Evolutionary conservation across 2,113 vertebrate genomes (phyloP).

Genomic region (Gymnarchus niloticus): DNA sequence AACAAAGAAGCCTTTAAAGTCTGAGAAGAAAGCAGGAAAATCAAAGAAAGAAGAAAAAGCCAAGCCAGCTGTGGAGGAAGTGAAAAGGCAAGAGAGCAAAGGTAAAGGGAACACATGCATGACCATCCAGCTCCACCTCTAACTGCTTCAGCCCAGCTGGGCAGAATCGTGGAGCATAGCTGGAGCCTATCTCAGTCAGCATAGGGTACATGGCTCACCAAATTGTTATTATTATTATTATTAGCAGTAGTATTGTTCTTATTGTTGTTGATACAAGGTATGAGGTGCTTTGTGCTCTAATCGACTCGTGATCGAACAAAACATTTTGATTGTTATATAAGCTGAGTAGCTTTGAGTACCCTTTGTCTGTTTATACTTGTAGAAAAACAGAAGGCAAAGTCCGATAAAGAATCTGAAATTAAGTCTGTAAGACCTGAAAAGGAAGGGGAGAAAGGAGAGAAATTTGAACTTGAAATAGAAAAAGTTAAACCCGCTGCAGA

Average conservation of each 20-base stretch:
- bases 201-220: too few relatives aligned
- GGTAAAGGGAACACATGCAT: not conserved
- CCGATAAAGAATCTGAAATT: constrained; percentile 3
- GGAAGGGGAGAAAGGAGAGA: not conserved
- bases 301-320: not conserved
- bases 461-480: not conserved
- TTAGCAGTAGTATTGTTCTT: too few relatives aligned
- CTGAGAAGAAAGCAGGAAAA: not conserved
- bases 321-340: constrained; percentile 3
- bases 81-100: not conserved
- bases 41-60: not conserved
- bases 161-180: too few relatives aligned
- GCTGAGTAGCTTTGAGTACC: not conserved
- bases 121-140: not conserved
- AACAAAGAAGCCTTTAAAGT: not conserved
- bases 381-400: constrained; percentile 4
- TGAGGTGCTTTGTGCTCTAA: not conserved
- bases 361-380: constrained; percentile 10
- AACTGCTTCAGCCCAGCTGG: not conserved
- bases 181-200: too few relatives aligned
- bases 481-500: not conserved
- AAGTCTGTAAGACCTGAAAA: not conserved
- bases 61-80: not conserved
- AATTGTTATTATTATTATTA: too few relatives aligned
- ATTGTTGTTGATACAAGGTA: too few relatives aligned